These are phyloP conservation scores for Drosophila ohnishii DNA, from an alignment of 1,140 invertebrate species.

Conservation along the genomic window DNA sequence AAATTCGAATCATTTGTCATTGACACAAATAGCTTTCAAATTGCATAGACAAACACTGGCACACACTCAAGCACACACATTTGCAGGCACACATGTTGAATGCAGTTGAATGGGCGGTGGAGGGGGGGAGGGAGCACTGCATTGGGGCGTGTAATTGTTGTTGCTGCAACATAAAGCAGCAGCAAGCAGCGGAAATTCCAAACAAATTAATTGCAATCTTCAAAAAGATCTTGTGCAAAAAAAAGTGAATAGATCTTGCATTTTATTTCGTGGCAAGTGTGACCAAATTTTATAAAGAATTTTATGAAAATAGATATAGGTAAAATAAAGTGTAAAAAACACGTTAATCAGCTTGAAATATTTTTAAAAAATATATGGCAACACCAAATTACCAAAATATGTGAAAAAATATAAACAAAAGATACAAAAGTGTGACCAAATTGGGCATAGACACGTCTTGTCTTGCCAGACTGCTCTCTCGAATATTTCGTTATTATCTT, in stretches of 20 bases:
- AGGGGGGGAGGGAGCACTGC: neutral
- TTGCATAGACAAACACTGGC: constrained; percentile 63
- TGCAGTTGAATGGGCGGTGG: constrained; percentile 5
- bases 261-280: neutral
- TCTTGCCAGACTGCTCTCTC: constrained; percentile 4
- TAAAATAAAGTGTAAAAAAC: too few relatives aligned
- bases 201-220: constrained; percentile 32
- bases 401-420: too few relatives aligned
- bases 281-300: neutral
- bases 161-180: constrained; percentile 53
- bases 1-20: constrained; percentile 81
- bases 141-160: constrained; percentile 48
- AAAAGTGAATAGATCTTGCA: neutral
- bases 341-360: too few relatives aligned
- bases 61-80: constrained; percentile 17
- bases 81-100: constrained; percentile 35
- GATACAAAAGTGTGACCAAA: too few relatives aligned
- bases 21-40: constrained; percentile 82
- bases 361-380: too few relatives aligned
- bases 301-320: too few relatives aligned
- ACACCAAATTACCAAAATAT: too few relatives aligned
- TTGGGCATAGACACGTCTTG: too few relatives aligned
- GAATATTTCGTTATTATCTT: constrained; percentile 13
- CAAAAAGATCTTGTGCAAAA: neutral
- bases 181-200: constrained; percentile 67